Percentiles rank a stretch among this genome's conserved stretches.
phyloP scores from a whole-genome alignment of 2,888 invertebrate genomes.

The Diadegma fenestrale region DNA sequence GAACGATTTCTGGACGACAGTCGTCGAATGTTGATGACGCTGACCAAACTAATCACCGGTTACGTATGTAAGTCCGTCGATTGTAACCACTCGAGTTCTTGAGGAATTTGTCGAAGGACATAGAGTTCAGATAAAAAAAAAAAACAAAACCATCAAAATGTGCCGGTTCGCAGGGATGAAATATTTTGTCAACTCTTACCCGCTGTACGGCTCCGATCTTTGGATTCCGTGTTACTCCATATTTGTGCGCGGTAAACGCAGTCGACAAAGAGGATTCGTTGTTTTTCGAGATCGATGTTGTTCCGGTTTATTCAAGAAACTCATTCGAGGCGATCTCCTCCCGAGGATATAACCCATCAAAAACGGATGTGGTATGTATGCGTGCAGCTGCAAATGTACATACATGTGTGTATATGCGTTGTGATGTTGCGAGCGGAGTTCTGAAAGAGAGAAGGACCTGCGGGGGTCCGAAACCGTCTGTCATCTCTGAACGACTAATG shows the following conservation, averaged over 20 bases:
- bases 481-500: slow-evolving; percentile 85
- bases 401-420: slow-evolving; percentile 24
- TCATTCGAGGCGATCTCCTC: slow-evolving; percentile 37
- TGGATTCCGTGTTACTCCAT: neutral
- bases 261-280: slow-evolving; percentile 17
- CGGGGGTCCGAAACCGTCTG: slow-evolving; percentile 85
- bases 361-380: slow-evolving; percentile 41
- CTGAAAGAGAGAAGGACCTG: slow-evolving; percentile 79
- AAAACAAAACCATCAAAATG: neutral
- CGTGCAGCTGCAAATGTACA: slow-evolving; percentile 62
- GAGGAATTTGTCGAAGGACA: neutral
- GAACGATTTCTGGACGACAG: slow-evolving; percentile 24
- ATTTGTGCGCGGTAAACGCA: neutral
- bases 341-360: slow-evolving; percentile 75
- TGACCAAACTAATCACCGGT: slow-evolving; percentile 5
- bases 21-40: slow-evolving; percentile 7
- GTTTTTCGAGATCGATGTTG: slow-evolving; percentile 59
- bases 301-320: slow-evolving; percentile 61
- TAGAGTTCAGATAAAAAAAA: neutral
- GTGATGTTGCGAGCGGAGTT: slow-evolving; percentile 49
- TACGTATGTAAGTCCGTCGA: neutral
- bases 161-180: neutral
- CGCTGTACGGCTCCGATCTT: neutral
- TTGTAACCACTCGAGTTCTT: neutral
- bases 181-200: neutral